A percentile compares a stretch with the other conserved stretches of the same genome.
phyloP scores from a whole-genome alignment of 2,888 invertebrate species.

The Tiliacea citrago region DNA sequence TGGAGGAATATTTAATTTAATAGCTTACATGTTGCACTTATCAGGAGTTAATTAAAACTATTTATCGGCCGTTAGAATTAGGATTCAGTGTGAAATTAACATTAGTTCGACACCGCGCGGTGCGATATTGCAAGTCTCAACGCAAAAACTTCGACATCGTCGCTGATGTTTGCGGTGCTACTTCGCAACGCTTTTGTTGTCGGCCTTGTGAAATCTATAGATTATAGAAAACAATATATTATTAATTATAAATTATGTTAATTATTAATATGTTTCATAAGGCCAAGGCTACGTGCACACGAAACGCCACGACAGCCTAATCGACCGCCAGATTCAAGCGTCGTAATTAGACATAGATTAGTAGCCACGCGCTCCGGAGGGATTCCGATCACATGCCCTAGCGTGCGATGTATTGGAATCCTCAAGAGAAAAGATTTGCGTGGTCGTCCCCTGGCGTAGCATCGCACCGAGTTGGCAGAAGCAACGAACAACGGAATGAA shows the following conservation, averaged over 20 bases:
- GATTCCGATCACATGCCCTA: background rate
- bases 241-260: too few species aligned
- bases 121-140: background rate
- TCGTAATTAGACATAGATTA: background rate
- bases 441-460: background rate
- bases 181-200: background rate
- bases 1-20: slow-evolving; percentile 16
- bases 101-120: background rate
- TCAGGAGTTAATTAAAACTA: slow-evolving; percentile 48
- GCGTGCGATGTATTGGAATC: background rate
- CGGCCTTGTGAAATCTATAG: background rate
- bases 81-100: slow-evolving; percentile 28
- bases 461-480: background rate
- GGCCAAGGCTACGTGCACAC: background rate
- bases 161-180: background rate
- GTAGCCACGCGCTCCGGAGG: background rate
- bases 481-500: background rate
- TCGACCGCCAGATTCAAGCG: background rate
- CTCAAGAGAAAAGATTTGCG: background rate
- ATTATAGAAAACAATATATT: too few species aligned
- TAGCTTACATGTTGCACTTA: slow-evolving; percentile 23
- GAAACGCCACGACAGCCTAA: background rate
- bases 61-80: slow-evolving; percentile 13
- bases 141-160: background rate
- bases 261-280: too few species aligned